Percentiles rank a stretch among this genome's conserved stretches.
Conservation (phyloP, 2,888 invertebrate species). For the Escarpia spicata region DNA sequence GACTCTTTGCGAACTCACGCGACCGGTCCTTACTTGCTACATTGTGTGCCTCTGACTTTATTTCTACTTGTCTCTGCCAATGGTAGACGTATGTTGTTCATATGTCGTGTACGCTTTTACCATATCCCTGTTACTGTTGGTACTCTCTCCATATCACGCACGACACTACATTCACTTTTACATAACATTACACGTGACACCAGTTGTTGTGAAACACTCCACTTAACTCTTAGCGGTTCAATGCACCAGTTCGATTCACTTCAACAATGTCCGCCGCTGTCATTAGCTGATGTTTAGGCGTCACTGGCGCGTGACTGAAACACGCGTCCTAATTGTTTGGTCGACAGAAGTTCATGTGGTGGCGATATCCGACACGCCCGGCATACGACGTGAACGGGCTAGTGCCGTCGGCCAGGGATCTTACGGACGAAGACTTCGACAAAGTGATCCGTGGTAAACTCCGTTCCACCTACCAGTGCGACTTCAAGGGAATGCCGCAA, state of each 20-base stretch:
- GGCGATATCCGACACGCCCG: slow-evolving; percentile 32
- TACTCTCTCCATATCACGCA: too few relatives aligned
- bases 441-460: slow-evolving; percentile 34
- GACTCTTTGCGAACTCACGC: too few relatives aligned
- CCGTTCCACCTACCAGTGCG: slow-evolving; percentile 32
- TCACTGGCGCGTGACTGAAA: neutral
- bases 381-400: slow-evolving; percentile 18
- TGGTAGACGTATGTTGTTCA: neutral
- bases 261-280: neutral
- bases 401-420: neutral
- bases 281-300: neutral
- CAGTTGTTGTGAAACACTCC: neutral
- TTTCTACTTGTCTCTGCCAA: neutral
- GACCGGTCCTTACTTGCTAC: too few relatives aligned
- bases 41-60: neutral
- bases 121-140: too few relatives aligned
- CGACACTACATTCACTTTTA: neutral
- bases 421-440: slow-evolving; percentile 31
- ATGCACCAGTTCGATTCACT: neutral
- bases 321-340: neutral
- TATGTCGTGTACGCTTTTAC: neutral
- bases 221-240: neutral
- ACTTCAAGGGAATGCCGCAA: slow-evolving; percentile 31
- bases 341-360: slow-evolving; percentile 31
- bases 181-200: too few relatives aligned